These are phyloP conservation scores for Fissipunctia ypsillon DNA, from an alignment of 2,888 invertebrate genomes.

Conservation along the genomic window DNA sequence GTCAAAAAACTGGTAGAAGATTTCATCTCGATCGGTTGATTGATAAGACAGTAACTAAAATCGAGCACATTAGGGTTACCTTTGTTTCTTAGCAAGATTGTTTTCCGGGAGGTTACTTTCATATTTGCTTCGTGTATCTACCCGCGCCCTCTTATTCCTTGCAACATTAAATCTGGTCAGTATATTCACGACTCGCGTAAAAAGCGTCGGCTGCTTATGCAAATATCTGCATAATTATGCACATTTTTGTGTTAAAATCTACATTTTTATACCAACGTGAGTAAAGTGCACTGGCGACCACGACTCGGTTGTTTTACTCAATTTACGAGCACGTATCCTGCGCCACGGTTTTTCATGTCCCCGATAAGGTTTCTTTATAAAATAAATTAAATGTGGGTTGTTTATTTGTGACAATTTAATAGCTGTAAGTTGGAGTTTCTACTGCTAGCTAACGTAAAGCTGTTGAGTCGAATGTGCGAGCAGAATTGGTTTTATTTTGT, in stretches of 20 bases:
- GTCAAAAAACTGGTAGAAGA: too few relatives aligned
- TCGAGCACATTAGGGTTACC: too few relatives aligned
- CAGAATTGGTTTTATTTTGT: neutral
- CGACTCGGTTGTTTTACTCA: conserved; percentile 46
- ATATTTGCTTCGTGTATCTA: too few relatives aligned
- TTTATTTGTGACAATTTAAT: conserved; percentile 28
- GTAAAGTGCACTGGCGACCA: conserved; percentile 50
- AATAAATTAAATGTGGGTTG: conserved; percentile 25
- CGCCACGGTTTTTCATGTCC: conserved; percentile 5
- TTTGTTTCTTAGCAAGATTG: too few relatives aligned
- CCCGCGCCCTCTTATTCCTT: neutral
- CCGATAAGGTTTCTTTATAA: conserved; percentile 45
- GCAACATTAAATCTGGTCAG: conserved; percentile 27
- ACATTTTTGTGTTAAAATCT: conserved; percentile 69
- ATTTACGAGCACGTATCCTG: conserved; percentile 47
- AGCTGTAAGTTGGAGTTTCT: neutral
- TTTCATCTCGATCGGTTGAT: too few relatives aligned
- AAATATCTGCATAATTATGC: conserved; percentile 71
- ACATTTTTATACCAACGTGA: conserved; percentile 61
- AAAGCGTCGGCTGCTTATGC: conserved; percentile 60
- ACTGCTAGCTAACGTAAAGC: neutral
- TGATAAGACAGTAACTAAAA: too few relatives aligned
- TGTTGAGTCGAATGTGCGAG: neutral
- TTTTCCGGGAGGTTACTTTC: too few relatives aligned
- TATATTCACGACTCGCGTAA: conserved; percentile 53